Conservation (phyloP, 2,113 vertebrate species). For the Eudyptes chrysolophus region DNA sequence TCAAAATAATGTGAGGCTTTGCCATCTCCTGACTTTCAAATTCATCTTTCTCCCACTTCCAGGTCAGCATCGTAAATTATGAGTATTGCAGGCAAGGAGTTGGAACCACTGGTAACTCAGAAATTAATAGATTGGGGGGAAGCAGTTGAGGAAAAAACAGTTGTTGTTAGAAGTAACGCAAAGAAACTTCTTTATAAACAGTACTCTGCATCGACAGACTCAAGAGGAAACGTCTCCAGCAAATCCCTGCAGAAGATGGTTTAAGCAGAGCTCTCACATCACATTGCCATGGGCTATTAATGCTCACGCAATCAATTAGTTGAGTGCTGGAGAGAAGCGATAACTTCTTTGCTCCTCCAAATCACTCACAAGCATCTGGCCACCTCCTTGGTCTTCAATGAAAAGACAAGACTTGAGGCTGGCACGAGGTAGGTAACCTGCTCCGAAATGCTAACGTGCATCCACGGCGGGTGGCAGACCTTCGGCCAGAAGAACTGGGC, state of each 20-base stretch:
- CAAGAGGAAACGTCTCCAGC: not conserved
- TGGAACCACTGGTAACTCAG: not conserved
- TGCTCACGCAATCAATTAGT: not conserved
- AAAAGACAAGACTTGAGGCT: not conserved
- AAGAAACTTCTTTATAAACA: not conserved
- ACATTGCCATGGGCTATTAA: no score
- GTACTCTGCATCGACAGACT: not conserved
- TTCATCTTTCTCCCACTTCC: not conserved
- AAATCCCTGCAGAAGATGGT: not conserved
- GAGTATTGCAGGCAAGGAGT: not conserved
- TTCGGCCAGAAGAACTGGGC: not conserved
- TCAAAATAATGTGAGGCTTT: not conserved
- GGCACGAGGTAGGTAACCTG: not conserved
- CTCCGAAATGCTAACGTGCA: not conserved
- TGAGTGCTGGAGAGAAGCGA: not conserved
- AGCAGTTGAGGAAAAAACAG: not conserved
- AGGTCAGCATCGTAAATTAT: not conserved
- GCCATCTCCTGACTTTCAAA: not conserved
- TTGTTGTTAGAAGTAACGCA: not conserved
- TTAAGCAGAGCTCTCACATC: not conserved
- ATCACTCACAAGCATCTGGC: not conserved
- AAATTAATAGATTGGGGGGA: not conserved
- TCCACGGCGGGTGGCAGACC: rapidly evolving
- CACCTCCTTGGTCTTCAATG: not conserved
- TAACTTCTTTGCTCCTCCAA: not conserved